Conservation (phyloP, 2,888 invertebrate species). For the Lasius platythorax region DNA sequence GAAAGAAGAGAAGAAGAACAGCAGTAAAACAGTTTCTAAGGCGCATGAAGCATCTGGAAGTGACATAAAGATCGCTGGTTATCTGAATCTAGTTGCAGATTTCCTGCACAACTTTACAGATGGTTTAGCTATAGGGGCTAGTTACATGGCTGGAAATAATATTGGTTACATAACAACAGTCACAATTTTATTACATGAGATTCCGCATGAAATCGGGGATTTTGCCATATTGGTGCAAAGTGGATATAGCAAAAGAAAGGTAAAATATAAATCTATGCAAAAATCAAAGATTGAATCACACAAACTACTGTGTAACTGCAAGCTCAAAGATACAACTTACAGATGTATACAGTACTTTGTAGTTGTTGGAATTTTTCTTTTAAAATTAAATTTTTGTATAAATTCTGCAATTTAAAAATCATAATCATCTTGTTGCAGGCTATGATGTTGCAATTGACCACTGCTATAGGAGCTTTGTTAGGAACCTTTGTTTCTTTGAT, state of each 20-base stretch:
- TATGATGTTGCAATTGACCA: slow-evolving; percentile 96
- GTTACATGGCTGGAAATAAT: slow-evolving; percentile 96
- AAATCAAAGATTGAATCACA: neutral
- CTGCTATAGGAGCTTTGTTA: slow-evolving; percentile 97
- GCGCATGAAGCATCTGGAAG: slow-evolving; percentile 77
- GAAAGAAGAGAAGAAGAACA: slow-evolving; percentile 59
- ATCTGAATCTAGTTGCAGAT: slow-evolving; percentile 98
- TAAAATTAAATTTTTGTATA: neutral
- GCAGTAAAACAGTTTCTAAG: slow-evolving; percentile 50
- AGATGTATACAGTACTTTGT: slow-evolving; percentile 1
- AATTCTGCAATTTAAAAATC: slow-evolving; percentile 1
- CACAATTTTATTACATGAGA: slow-evolving; percentile 98
- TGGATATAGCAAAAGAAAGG: slow-evolving; percentile 96
- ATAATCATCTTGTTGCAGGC: slow-evolving; percentile 88
- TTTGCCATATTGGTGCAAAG: slow-evolving; percentile 99
- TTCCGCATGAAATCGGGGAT: slow-evolving; percentile 99
- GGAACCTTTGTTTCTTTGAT: slow-evolving; percentile 96
- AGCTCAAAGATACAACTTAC: neutral
- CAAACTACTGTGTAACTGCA: neutral
- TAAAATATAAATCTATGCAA: slow-evolving; percentile 74
- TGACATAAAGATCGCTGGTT: slow-evolving; percentile 94
- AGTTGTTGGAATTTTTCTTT: neutral
- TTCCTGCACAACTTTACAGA: slow-evolving; percentile 99
- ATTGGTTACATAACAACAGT: slow-evolving; percentile 96
- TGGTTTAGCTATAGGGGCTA: slow-evolving; percentile 99